Evolutionary conservation across 2,113 vertebrate species (phyloP), one percentile per base, ranked within the genome.

Genomic region (Nestor notabilis): DNA sequence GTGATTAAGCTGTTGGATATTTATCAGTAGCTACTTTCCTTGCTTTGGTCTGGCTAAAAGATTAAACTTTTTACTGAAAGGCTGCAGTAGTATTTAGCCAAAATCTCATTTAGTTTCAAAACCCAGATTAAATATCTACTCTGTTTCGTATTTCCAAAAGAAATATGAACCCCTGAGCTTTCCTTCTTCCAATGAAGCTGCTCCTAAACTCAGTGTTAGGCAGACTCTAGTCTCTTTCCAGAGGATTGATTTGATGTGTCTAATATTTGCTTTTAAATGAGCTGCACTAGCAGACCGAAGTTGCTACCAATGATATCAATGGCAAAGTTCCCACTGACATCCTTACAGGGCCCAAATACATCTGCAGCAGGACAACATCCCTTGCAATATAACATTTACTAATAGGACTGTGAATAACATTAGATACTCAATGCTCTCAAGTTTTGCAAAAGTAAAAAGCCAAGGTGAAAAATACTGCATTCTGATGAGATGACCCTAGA

Each of bases 21-120:
- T 96, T 93, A 89, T 82, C 86, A 96, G 64, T 77, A 93, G 79
- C 64, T 90, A 96, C 91, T 92, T 93, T 82, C 90, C 61, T 88
- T 70, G 41, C 77, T 95, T 85, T 18, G 43, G 49, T 87, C 93
- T 88, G 68, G 72, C 66, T 84, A 81, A 80, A 90, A 93, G 83
- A 83, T 68, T 83, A 89, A 89, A 85, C 17, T 29, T 89, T 79
- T 81, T 49, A 89, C 75, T 74, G 82, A 94, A 90, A 88, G 4
- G 6, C 72, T 82, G 39, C 55, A 87, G n/a, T 4, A 71, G 11
- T 52, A 20, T 72, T 87, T 75, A 69, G 76, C 55, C 91, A 97
- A 97, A 90, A 70, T n/a, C 80, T 78, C 39, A 83, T 78, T 88
- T 69, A 37, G 14, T 93, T 95, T 96, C 41, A 88, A 95, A 96